These are phyloP conservation scores for Anhinga rufa DNA, from an alignment of 2,113 vertebrate species.

Conservation along the genomic window DNA sequence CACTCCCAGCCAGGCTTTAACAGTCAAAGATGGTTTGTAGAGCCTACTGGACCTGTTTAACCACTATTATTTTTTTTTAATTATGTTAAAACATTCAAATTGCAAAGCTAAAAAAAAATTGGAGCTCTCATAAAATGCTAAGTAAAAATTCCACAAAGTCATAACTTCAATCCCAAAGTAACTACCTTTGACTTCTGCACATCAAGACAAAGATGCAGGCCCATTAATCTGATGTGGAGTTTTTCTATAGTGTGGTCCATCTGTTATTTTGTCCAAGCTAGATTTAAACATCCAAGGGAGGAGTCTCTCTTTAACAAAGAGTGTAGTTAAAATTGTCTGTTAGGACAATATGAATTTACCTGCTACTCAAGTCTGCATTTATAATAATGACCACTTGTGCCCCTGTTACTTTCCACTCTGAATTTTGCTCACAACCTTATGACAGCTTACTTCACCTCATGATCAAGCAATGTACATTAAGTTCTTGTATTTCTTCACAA, in stretches of 20 bases:
- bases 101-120: neutral
- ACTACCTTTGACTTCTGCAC: neutral
- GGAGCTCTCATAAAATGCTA: neutral
- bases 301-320: neutral
- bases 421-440: neutral
- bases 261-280: neutral
- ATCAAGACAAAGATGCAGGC: neutral
- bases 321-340: neutral
- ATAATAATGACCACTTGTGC: neutral
- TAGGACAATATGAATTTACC: neutral
- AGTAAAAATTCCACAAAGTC: neutral
- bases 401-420: neutral
- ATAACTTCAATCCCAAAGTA: neutral
- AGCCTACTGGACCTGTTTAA: neutral
- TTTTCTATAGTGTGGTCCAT: neutral
- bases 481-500: neutral
- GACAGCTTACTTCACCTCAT: neutral
- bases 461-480: neutral
- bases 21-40: neutral
- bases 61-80: neutral
- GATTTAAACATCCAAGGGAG: neutral
- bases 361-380: neutral
- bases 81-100: neutral
- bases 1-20: neutral
- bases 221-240: accelerated